Evolutionary conservation across 2,888 invertebrate species (phyloP).

Genomic region (Andrena dorsata): DNA sequence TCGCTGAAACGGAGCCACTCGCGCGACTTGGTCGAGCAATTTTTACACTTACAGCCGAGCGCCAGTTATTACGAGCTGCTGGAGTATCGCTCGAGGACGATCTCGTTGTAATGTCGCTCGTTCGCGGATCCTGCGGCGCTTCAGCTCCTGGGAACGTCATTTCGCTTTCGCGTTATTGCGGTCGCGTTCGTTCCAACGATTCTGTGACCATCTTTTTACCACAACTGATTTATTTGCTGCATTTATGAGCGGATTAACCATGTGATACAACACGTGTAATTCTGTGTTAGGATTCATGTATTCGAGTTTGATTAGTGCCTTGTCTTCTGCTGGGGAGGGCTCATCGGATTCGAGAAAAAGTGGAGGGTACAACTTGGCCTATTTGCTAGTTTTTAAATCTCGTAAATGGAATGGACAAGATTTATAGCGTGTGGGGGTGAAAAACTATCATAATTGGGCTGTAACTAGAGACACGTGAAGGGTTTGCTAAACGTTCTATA

Average conservation of each 20-base stretch:
- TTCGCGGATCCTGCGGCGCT: neutral
- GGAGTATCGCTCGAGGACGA: neutral
- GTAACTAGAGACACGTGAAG: neutral
- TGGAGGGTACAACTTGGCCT: neutral
- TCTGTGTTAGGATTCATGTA: neutral
- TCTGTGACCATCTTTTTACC: slow-evolving; percentile 3
- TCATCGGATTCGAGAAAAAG: neutral
- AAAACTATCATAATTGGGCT: neutral
- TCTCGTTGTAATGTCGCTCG: slow-evolving; percentile 11
- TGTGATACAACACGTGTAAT: neutral
- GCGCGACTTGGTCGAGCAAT: slow-evolving; percentile 19
- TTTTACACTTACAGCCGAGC: slow-evolving; percentile 18
- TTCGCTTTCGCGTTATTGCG: neutral
- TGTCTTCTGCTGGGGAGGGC: too few relatives aligned
- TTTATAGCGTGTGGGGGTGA: too few relatives aligned
- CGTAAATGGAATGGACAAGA: neutral
- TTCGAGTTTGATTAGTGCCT: neutral
- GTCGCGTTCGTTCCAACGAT: slow-evolving; percentile 1
- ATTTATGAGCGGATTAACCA: neutral
- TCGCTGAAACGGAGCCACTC: slow-evolving; percentile 38
- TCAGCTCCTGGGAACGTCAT: slow-evolving; percentile 3
- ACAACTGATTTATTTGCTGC: neutral
- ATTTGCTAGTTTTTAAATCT: neutral
- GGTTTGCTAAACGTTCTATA: too few relatives aligned
- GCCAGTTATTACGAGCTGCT: slow-evolving; percentile 40